Conservation (phyloP, 2,113 vertebrate genomes). For the Lathamus discolor region DNA sequence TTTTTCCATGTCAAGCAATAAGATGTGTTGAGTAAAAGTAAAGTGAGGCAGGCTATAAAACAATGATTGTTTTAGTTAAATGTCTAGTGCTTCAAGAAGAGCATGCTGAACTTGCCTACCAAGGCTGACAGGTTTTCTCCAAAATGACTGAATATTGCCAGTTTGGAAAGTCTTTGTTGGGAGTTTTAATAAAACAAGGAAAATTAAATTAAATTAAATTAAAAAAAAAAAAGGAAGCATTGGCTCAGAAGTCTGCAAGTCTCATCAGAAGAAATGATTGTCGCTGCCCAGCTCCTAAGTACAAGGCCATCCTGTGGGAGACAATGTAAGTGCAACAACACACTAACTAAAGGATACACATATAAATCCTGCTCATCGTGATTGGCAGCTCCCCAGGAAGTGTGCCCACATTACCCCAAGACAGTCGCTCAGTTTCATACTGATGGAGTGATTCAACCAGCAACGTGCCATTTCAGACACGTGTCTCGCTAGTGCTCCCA, state of each 20-base stretch:
- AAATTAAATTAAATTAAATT: background rate
- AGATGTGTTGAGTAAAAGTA: background rate
- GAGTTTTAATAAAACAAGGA: background rate
- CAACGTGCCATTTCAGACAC: background rate
- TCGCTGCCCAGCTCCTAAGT: background rate
- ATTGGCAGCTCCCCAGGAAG: background rate
- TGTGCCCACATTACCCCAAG: background rate
- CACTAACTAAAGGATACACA: background rate
- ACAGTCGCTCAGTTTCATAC: accelerated
- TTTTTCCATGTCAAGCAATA: background rate
- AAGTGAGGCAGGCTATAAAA: background rate
- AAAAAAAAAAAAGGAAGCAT: background rate
- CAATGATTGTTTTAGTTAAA: background rate
- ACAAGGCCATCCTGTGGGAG: background rate
- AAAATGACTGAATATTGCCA: background rate
- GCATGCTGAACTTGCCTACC: background rate
- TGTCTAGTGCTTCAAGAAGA: background rate
- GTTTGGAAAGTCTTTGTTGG: background rate
- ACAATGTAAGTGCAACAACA: background rate
- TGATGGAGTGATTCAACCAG: background rate
- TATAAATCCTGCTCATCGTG: background rate
- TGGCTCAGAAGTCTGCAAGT: background rate
- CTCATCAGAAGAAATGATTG: background rate
- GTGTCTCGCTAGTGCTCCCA: background rate
- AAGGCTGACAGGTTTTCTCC: background rate